Evolutionary conservation across 1,140 invertebrate genomes (phyloP), one percentile per base, ranked within the genome.

Genomic region (Scaptomyza graminum): DNA sequence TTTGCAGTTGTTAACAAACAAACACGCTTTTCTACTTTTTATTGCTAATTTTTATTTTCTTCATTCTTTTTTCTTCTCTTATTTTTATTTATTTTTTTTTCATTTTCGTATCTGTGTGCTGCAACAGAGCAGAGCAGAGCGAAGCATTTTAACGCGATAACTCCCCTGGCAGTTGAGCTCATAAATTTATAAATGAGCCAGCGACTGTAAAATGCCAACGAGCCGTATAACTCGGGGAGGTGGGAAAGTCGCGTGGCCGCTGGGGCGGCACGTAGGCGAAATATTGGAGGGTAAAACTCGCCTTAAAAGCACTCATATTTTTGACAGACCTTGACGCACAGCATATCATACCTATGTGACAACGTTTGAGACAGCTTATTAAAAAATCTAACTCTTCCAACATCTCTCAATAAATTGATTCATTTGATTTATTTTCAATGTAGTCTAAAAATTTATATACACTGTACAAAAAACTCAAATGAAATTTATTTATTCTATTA

Each of bases 21-120:
- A 88, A 87, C 83, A 87, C 79, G 83, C 83, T 87, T 87, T 87
- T 87, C 83, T 87, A 87, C 83, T 87, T 87, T 85, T 87, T 87
- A 88, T 87, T 87, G 83, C 83, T 87, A 87, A 87, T 87, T 87
- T 87, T 82, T 88, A 88, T 87, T 83, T 87, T 88, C 73, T 88
- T 72, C 67, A 22, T 43, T 28, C 47, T 66, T 22, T 49, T 25
- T 43, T 39, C 11, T 41, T 47, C 28, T 39, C 15, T 0, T 28
- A 8, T 16, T 16, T 47, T 57, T 52, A 22, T 41, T 54, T 55
- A 43, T 46, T 39, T 55, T 49, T 52, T 39, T 18, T 52, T 52
- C 49, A 44, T 52, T 60, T 66, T 56, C 22, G 63, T 85, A 66
- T 81, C 78, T 85, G 56, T 50, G 60, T 54, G 47, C 57, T 69